Evolutionary conservation across 2,797 vertebrate species (phyloP).

Genomic region (Allobates femoralis): DNA sequence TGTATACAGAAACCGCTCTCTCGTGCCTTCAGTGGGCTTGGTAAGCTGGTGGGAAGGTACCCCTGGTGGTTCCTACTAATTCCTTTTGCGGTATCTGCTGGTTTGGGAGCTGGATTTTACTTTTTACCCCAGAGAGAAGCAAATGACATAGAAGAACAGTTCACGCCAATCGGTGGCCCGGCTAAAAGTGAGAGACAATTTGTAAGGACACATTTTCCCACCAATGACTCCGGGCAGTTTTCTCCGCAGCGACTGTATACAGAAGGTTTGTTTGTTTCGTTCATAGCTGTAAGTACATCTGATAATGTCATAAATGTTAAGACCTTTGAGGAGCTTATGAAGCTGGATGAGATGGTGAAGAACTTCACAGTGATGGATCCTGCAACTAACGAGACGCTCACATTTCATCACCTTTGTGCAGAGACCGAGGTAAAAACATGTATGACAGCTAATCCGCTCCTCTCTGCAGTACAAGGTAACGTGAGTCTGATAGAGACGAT

Average conservation of each 20-base stretch:
- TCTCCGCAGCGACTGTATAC: slow-evolving; percentile 75
- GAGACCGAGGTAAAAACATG: neutral
- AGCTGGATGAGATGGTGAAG: slow-evolving; percentile 71
- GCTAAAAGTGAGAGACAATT: slow-evolving; percentile 82
- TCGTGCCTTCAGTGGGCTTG: slow-evolving; percentile 68
- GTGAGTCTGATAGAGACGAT: slow-evolving; percentile 58
- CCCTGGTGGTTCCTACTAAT: slow-evolving; percentile 76
- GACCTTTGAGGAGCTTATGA: slow-evolving; percentile 70
- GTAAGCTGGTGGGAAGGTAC: slow-evolving; percentile 72
- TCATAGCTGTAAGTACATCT: slow-evolving; percentile 50
- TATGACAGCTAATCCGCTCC: slow-evolving; percentile 61
- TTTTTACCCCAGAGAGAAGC: slow-evolving; percentile 68
- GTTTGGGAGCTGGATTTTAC: slow-evolving; percentile 76
- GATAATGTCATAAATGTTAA: slow-evolving; percentile 70
- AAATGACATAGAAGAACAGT: slow-evolving; percentile 76
- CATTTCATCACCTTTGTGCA: slow-evolving; percentile 74
- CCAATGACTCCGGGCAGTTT: slow-evolving; percentile 71
- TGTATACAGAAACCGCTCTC: slow-evolving; percentile 73
- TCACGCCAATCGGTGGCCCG: slow-evolving; percentile 77
- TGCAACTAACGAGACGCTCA: neutral
- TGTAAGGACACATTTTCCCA: slow-evolving; percentile 74
- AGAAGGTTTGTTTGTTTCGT: slow-evolving; percentile 70
- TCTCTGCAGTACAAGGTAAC: slow-evolving; percentile 61
- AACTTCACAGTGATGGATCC: neutral
- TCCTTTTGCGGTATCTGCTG: slow-evolving; percentile 70